phyloP scores from a whole-genome alignment of 2,797 vertebrate genomes.

The Karalla daura region DNA sequence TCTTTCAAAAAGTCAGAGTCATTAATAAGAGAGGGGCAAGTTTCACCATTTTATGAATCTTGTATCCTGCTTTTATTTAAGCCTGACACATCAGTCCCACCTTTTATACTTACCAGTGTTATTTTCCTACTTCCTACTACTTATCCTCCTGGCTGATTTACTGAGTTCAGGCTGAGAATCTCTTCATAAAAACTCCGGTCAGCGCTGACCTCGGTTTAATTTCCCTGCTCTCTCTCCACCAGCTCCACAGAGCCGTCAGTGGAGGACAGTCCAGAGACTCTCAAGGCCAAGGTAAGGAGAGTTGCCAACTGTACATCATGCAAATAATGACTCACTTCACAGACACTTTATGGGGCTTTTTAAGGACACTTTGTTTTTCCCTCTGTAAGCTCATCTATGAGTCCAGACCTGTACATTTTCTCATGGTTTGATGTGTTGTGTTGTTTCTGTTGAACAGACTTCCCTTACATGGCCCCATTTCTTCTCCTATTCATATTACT shows the following conservation, averaged over 20 bases:
- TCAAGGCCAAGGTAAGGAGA: conserved; percentile 88
- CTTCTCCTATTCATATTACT: conserved; percentile 85
- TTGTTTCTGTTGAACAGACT: conserved; percentile 81
- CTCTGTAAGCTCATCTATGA: neutral
- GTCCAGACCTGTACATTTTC: neutral
- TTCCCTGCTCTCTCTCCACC: conserved; percentile 22
- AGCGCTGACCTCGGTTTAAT: conserved; percentile 3
- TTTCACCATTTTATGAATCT: too few species aligned
- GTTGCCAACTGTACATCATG: neutral
- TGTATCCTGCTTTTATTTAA: too few species aligned
- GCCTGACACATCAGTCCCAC: too few species aligned
- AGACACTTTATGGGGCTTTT: neutral
- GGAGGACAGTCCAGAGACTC: conserved; percentile 89
- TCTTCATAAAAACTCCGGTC: neutral
- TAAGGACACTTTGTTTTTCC: conserved; percentile 6
- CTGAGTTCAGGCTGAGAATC: neutral
- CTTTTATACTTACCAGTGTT: conserved; percentile 66
- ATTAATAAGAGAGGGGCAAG: too few species aligned
- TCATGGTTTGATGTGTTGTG: conserved; percentile 3
- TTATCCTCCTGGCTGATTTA: too few species aligned
- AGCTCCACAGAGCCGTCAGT: conserved; percentile 86
- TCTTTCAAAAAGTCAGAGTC: too few species aligned
- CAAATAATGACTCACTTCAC: conserved; percentile 13
- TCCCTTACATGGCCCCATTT: conserved; percentile 77
- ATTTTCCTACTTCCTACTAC: neutral